Evolutionary conservation across 2,113 vertebrate genomes (phyloP).

Genomic region (Cervus canadensis): DNA sequence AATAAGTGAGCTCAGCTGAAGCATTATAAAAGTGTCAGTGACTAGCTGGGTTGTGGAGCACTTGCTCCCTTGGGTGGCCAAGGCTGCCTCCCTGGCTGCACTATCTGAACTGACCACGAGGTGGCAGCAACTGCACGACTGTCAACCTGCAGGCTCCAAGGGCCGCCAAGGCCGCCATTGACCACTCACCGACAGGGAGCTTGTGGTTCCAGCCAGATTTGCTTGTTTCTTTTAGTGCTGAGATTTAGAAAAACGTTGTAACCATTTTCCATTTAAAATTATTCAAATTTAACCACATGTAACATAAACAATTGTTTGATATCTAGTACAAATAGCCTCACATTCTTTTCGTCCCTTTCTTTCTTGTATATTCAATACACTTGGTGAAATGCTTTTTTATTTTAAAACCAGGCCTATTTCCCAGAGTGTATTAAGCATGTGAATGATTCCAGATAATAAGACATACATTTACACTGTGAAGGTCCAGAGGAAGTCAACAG

Average conservation of each 20-base stretch:
- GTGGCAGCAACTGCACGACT: slow-evolving; percentile 71
- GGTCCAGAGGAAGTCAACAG: background rate
- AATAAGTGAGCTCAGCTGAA: slow-evolving; percentile 21
- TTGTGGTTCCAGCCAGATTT: background rate
- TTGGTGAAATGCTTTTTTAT: background rate
- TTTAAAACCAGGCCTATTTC: slow-evolving; percentile 18
- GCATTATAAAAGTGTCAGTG: slow-evolving; percentile 34
- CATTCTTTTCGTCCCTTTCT: background rate
- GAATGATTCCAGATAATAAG: background rate
- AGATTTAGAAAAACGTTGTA: background rate
- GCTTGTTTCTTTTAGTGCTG: background rate
- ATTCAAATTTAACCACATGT: background rate
- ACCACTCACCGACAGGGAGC: accelerated
- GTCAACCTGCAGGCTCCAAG: background rate
- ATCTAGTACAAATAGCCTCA: background rate
- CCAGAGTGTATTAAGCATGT: background rate
- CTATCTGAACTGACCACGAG: slow-evolving; percentile 69
- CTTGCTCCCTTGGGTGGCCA: background rate
- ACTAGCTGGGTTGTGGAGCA: background rate
- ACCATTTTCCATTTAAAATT: slow-evolving; percentile 6
- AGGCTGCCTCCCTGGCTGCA: background rate
- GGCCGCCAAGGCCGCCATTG: background rate
- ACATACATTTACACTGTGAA: background rate
- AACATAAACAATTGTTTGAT: background rate
- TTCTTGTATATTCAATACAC: background rate